phyloP scores from a whole-genome alignment of 2,113 vertebrate genomes.

The Muscicapa adusta region DNA sequence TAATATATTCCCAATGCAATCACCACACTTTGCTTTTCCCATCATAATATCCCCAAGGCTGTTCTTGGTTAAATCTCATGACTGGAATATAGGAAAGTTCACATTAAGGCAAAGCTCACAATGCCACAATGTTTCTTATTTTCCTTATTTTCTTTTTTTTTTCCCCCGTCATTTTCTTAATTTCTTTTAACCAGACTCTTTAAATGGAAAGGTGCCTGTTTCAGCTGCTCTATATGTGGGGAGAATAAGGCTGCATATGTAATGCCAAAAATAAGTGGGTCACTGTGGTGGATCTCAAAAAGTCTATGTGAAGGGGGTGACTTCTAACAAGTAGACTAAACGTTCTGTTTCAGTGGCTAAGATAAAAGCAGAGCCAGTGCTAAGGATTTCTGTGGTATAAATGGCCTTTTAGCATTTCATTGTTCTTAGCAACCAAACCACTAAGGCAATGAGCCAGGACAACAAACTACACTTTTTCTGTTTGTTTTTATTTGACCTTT shows the following conservation, averaged over 20 bases:
- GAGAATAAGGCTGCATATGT: neutral
- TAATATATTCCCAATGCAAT: constrained; percentile 64
- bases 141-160: neutral
- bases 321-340: neutral
- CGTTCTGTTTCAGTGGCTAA: neutral
- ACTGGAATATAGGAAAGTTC: constrained; percentile 66
- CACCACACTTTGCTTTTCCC: constrained; percentile 64
- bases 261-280: neutral
- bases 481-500: neutral
- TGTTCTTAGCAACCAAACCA: constrained; percentile 33
- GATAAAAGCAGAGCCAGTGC: neutral
- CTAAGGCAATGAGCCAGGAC: neutral
- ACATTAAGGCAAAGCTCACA: constrained; percentile 31
- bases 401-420: neutral
- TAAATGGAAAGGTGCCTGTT: neutral
- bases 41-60: constrained; percentile 61
- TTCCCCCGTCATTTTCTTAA: fast-evolving
- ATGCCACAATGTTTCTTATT: constrained; percentile 17
- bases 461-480: neutral
- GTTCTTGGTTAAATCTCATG: constrained; percentile 64
- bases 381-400: neutral
- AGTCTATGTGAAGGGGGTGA: neutral
- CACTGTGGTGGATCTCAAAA: neutral
- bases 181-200: neutral
- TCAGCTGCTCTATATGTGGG: neutral